These are phyloP conservation scores for Pteromalus puparum DNA, from an alignment of 1,140 invertebrate species.

Conservation along the genomic window DNA sequence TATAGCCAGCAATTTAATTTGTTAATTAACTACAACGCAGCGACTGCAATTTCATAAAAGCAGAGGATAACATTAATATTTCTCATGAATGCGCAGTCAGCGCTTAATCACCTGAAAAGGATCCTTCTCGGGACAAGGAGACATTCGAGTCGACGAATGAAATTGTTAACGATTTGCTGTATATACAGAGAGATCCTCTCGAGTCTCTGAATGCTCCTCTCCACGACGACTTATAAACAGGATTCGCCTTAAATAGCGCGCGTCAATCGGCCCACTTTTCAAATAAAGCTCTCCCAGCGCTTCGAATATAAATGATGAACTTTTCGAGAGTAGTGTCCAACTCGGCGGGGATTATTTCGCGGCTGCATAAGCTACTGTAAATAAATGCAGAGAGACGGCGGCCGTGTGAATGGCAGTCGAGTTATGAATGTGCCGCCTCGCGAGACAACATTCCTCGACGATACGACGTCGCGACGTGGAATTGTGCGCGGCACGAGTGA, in stretches of 20 bases:
- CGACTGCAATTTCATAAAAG: not conserved
- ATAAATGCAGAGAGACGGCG: not conserved
- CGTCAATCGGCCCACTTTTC: not conserved
- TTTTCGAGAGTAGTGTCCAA: not conserved
- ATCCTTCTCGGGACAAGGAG: not conserved
- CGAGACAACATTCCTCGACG: no score
- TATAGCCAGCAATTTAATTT: not conserved
- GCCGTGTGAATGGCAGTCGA: not conserved
- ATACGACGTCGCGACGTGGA: not conserved
- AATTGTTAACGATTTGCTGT: not conserved
- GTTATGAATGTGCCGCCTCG: not conserved
- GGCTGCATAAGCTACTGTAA: not conserved
- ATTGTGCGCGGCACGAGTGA: no score
- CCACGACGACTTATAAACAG: not conserved
- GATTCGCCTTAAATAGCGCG: not conserved
- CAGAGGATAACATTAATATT: not conserved
- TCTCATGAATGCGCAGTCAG: not conserved
- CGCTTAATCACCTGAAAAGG: not conserved
- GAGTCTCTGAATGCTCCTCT: not conserved
- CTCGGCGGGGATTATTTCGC: not conserved
- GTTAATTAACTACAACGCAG: not conserved
- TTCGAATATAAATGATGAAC: slow-evolving; percentile 1
- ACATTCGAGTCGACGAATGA: not conserved
- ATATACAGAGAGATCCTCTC: not conserved
- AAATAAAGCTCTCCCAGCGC: not conserved